Evolutionary conservation across 2,888 invertebrate genomes (phyloP).

Genomic region (Cosmorhoe ocellata): DNA sequence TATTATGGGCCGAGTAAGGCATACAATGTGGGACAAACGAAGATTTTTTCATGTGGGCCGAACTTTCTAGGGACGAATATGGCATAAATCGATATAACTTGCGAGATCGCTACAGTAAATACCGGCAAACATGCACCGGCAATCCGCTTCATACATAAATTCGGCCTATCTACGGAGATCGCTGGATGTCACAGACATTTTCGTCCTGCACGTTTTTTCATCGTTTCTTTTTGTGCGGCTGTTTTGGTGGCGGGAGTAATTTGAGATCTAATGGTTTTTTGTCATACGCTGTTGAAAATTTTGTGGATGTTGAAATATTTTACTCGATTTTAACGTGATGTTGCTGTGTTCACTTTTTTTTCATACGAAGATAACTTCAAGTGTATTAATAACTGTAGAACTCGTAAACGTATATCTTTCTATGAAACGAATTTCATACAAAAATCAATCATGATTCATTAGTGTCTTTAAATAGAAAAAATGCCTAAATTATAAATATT

Average conservation of each 20-base stretch:
- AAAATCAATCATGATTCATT: too few relatives aligned
- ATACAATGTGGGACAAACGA: too few relatives aligned
- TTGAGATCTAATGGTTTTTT: slow-evolving; percentile 16
- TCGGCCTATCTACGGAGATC: slow-evolving; percentile 35
- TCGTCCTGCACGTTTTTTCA: slow-evolving; percentile 51
- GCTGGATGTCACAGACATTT: slow-evolving; percentile 58
- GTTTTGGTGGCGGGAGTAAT: slow-evolving; percentile 37
- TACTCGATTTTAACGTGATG: slow-evolving; percentile 5
- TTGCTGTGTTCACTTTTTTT: neutral
- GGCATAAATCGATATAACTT: too few relatives aligned
- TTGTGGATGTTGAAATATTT: slow-evolving; percentile 13
- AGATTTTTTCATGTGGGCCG: too few relatives aligned
- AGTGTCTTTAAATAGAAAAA: too few relatives aligned
- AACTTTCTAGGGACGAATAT: too few relatives aligned
- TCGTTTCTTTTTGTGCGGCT: slow-evolving; percentile 44
- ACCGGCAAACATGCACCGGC: neutral
- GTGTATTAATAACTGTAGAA: too few relatives aligned
- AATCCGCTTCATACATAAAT: slow-evolving; percentile 6
- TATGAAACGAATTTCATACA: too few relatives aligned
- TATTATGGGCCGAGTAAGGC: too few relatives aligned
- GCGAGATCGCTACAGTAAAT: neutral
- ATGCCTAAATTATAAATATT: too few relatives aligned
- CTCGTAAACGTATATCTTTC: too few relatives aligned
- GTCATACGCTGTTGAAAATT: slow-evolving; percentile 7
- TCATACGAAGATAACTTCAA: too few relatives aligned